Conservation (phyloP, 2,888 invertebrate species). For the Spodoptera exigua region DNA sequence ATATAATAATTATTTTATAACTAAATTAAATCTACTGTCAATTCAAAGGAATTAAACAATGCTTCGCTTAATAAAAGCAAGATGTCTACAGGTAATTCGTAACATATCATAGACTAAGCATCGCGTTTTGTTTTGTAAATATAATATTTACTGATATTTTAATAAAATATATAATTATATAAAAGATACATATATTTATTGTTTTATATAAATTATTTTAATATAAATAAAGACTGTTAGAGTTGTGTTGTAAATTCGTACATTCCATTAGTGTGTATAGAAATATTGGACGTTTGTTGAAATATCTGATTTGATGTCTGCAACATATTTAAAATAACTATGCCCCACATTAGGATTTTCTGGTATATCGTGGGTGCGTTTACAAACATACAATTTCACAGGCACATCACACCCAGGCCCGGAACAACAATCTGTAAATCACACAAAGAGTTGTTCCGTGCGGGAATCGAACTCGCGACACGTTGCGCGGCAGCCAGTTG, state of each 20-base stretch:
- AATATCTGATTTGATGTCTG: conserved; percentile 38
- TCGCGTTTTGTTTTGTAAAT: conserved; percentile 47
- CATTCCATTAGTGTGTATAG: conserved; percentile 30
- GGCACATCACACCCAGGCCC: no score
- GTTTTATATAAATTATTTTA: conserved; percentile 41
- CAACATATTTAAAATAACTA: conserved; percentile 6
- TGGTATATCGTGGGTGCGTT: no score
- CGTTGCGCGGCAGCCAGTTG: no score
- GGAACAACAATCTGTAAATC: no score
- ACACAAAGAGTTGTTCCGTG: no score
- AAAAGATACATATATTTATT: conserved; percentile 35
- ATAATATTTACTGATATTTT: conserved; percentile 48
- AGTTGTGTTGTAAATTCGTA: conserved; percentile 45
- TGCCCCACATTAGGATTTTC: no score
- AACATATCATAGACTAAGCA: conserved; percentile 70
- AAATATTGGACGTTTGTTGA: conserved; percentile 30
- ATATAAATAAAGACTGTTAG: conserved; percentile 53
- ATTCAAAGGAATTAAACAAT: conserved; percentile 47
- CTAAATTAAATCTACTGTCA: conserved; percentile 43
- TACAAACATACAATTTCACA: no score
- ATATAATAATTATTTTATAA: conserved; percentile 1
- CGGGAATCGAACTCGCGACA: no score
- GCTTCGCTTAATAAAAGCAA: conserved; percentile 36
- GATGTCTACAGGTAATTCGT: conserved; percentile 65
- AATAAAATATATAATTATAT: conserved; percentile 32